Percentiles rank a stretch among this genome's conserved stretches.
Conservation (phyloP, 2,113 vertebrate species). For the Ictalurus furcatus region DNA sequence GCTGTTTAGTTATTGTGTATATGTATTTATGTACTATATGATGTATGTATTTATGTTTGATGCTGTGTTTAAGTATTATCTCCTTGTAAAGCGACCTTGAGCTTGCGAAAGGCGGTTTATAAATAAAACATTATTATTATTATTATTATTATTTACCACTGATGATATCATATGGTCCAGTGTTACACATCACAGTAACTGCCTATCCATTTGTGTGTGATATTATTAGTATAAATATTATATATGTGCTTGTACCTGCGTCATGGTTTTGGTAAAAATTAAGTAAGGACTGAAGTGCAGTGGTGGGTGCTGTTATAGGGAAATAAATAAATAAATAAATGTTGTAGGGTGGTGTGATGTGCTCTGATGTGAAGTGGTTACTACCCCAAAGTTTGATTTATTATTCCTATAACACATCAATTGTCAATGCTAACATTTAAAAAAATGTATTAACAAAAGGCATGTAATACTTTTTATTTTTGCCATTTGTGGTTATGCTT, state of each 20-base stretch:
- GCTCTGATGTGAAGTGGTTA: not conserved
- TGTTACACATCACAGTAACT: not conserved
- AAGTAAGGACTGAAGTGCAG: no score
- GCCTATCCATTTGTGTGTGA: not conserved
- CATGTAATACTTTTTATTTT: no score
- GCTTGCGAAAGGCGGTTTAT: no score
- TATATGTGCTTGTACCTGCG: not conserved
- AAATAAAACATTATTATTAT: no score
- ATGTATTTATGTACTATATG: no score
- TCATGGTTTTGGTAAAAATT: not conserved
- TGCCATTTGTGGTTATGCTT: not conserved
- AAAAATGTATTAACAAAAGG: no score
- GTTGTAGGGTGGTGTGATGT: not conserved
- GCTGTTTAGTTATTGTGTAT: no score
- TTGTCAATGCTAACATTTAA: not conserved
- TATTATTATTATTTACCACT: no score
- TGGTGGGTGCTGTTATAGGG: no score
- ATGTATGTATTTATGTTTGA: no score
- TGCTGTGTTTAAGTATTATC: no score
- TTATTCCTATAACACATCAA: not conserved
- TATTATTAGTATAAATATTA: not conserved
- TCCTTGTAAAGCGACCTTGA: no score
- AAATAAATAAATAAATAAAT: not conserved
- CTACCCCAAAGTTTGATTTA: not conserved
- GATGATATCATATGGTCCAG: not conserved